Percentiles rank a stretch among this genome's conserved stretches.
Conservation (phyloP, 2,113 vertebrate species). For the Felis catus region F.catus_Fca126_mat1.0 CM031418.1:63119501-63120000, state of each 20-base stretch:
- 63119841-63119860: not conserved
- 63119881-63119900: not conserved
- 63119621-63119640: not conserved
- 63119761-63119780: not conserved
- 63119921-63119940: not conserved
- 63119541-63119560: too few relatives aligned
- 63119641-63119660: not conserved
- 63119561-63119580: too few relatives aligned
- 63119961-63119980: not conserved
- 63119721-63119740: not conserved
- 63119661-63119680: not conserved
- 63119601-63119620: not conserved
- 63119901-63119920: not conserved
- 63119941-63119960: not conserved
- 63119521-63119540: too few relatives aligned
- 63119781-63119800: not conserved
- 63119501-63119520: too few relatives aligned
- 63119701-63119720: not conserved
- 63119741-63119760: not conserved
- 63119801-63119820: too few relatives aligned
- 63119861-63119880: not conserved
- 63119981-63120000: not conserved
- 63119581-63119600: not conserved
- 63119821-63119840: not conserved
- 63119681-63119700: not conserved